These are phyloP conservation scores for Idaea dimidiata DNA, from an alignment of 2,888 invertebrate genomes.

Conservation along the genomic window DNA sequence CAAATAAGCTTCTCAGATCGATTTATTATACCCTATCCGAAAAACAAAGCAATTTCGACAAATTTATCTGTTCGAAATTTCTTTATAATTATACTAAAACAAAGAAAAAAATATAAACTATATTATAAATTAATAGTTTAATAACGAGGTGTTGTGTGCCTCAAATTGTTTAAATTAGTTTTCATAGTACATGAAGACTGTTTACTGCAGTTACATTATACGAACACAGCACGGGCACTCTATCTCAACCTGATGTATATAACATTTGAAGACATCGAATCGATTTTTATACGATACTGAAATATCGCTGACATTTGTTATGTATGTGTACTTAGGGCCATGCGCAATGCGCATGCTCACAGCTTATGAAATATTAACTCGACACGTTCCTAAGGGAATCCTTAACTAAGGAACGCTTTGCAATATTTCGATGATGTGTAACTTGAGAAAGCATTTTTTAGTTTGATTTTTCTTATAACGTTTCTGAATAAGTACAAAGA, in stretches of 20 bases:
- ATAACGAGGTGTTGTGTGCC: background rate
- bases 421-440: no score
- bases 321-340: background rate
- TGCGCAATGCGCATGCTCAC: background rate
- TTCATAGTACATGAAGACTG: background rate
- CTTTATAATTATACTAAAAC: background rate
- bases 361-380: background rate
- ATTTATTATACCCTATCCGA: background rate
- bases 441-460: no score
- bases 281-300: background rate
- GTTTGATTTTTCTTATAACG: no score
- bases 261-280: background rate
- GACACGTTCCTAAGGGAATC: background rate
- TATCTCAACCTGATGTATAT: background rate
- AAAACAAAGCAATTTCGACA: background rate
- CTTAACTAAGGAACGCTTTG: no score
- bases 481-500: no score
- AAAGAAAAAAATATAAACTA: no score
- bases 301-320: background rate
- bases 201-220: background rate
- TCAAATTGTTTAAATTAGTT: background rate
- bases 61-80: background rate
- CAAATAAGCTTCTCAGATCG: background rate
- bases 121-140: background rate
- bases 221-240: background rate